phyloP scores from a whole-genome alignment of 1,140 invertebrate species.

The Aphelinus certus region DNA sequence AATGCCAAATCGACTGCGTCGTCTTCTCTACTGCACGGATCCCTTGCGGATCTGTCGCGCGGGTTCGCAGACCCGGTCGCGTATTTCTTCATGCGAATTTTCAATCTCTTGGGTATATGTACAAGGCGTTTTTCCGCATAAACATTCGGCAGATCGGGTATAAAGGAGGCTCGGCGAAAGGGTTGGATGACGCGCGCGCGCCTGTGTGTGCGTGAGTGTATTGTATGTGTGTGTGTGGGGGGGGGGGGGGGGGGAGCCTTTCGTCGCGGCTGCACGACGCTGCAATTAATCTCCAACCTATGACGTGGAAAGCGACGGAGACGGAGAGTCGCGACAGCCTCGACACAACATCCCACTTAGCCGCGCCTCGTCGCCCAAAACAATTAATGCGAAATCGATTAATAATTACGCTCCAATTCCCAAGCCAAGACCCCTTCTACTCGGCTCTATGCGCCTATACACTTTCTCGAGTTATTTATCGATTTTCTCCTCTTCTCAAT shows the following conservation, averaged over 20 bases:
- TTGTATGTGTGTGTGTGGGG: too few relatives aligned
- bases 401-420: conserved; percentile 41
- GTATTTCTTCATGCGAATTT: too few relatives aligned
- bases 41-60: too few relatives aligned
- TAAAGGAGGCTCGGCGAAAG: not conserved
- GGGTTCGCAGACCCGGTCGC: too few relatives aligned
- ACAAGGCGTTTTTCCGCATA: too few relatives aligned
- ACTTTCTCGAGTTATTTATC: conserved; percentile 22
- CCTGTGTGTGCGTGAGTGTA: not conserved
- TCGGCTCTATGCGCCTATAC: not conserved
- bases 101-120: too few relatives aligned
- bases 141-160: too few relatives aligned
- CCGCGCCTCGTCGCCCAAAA: conserved; percentile 25
- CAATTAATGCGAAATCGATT: conserved; percentile 43
- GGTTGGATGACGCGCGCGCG: not conserved
- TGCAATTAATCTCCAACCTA: conserved; percentile 38
- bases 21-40: too few relatives aligned
- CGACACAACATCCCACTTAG: conserved; percentile 41
- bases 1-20: conserved; percentile 58
- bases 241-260: not conserved
- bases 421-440: not conserved
- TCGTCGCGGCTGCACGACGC: not conserved
- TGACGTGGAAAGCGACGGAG: conserved; percentile 6
- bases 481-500: not conserved
- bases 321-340: conserved; percentile 16